Conservation (phyloP, 2,888 invertebrate genomes). For the Argynnis bischoffii region DNA sequence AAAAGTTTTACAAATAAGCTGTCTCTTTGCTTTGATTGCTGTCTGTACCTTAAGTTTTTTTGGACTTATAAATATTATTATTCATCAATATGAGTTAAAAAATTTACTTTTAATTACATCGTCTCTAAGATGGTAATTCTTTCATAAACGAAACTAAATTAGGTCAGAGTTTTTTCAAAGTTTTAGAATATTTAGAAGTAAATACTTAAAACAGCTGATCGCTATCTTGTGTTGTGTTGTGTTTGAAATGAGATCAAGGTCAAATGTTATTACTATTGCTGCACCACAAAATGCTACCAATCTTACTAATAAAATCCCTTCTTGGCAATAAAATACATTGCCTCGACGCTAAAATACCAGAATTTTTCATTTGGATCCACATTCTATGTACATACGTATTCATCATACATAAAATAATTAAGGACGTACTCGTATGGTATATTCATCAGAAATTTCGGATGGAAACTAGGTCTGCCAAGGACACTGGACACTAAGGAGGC, state of each 20-base stretch:
- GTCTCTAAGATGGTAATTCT: no score
- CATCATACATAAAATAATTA: conserved; percentile 33
- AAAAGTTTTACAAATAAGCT: background rate
- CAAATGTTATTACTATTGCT: conserved; percentile 62
- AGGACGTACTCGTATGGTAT: conserved; percentile 27
- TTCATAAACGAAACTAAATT: no score
- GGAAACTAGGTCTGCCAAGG: conserved; percentile 57
- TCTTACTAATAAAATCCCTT: conserved; percentile 9
- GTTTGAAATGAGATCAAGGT: conserved; percentile 69
- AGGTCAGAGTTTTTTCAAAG: background rate
- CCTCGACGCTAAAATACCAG: background rate
- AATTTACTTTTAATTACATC: no score
- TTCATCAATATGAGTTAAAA: no score
- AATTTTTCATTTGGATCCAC: background rate
- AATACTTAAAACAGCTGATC: conserved; percentile 19
- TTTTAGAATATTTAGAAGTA: conserved; percentile 13
- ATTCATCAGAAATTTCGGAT: conserved; percentile 26
- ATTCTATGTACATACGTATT: background rate
- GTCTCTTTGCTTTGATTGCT: no score
- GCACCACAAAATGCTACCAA: conserved; percentile 55
- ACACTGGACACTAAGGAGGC: conserved; percentile 48
- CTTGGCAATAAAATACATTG: conserved; percentile 2
- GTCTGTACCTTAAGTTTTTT: no score
- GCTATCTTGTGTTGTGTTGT: conserved; percentile 19
- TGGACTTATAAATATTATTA: no score